Evolutionary conservation across 2,797 vertebrate genomes (phyloP), one percentile per base, ranked within the genome.

Genomic region (Micropoecilia bifurca): DNA sequence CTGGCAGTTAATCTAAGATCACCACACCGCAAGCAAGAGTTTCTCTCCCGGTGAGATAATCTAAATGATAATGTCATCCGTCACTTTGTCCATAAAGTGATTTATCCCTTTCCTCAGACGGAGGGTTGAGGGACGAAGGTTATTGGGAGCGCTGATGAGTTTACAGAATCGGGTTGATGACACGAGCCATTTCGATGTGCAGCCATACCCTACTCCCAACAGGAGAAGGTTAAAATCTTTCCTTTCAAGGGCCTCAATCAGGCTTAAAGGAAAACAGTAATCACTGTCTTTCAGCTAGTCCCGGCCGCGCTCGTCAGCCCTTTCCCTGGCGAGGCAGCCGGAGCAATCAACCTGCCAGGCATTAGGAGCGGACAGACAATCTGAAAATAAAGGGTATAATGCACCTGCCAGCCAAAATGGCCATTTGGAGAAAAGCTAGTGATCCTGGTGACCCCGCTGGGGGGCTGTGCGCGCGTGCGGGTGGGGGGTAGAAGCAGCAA

Each of bases 351-450:
- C 97, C 98, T 99, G 98, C 98, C 98, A 99, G 97, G 97, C 98
- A 99, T 99, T 98, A 98, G 97, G 97, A 99, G 98, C 97, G 95
- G 97, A 99, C 97, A 99, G 98, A 99, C 98, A 99, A 99, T 99
- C 98, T 98, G 97, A 99, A 99, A 99, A 99, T 99, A 99, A 98
- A 99, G 98, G 98, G 98, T 99, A 97, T 99, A 99, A 99, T 99
- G 98, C 98, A 99, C 98, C 98, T 99, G 98, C 98, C 98, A 99
- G 97, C 96, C 96, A 98, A 99, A 99, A 99, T 98, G 98, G 98
- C 98, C 98, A 99, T 99, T 99, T 98, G 97, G 97, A 98, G 97
- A 98, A 99, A 99, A 99, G 97, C 98, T 98, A 99, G 98, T 99
- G 98, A 99, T 99, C 98, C 98, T 97, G 97, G 97, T 98, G 98